Percentiles rank a stretch among this genome's conserved stretches.
These are phyloP conservation scores for Geophilus truncorum DNA, from an alignment of 2,888 invertebrate species.

Conservation along the genomic window DNA sequence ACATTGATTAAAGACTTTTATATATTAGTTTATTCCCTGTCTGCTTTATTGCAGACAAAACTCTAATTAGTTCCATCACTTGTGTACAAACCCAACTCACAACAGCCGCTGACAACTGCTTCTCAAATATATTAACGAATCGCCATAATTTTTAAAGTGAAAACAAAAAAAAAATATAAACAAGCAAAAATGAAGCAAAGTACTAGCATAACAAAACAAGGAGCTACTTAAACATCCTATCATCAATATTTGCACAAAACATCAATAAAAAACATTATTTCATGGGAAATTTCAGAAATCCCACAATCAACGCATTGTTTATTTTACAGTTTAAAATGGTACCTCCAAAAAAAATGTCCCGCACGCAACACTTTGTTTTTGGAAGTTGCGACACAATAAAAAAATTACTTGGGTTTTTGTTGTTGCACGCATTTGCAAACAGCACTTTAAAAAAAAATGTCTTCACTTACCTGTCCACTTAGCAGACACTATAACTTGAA, in stretches of 20 bases:
- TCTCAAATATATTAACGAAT: no score
- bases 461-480: slow-evolving; percentile 10
- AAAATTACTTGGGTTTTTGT: not conserved
- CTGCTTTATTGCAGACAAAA: not conserved
- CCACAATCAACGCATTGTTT: not conserved
- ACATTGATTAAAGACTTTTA: not conserved
- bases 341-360: not conserved
- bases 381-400: not conserved
- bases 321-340: not conserved
- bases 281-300: no score
- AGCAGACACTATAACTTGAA: not conserved
- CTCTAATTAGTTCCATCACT: not conserved
- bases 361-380: not conserved
- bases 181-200: no score
- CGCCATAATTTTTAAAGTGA: no score
- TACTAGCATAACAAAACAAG: no score
- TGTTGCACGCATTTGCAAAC: not conserved
- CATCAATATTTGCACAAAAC: no score
- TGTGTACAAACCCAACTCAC: not conserved
- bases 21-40: not conserved
- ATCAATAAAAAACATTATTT: no score
- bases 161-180: no score
- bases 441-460: not conserved
- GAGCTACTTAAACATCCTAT: no score
- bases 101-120: not conserved